Evolutionary conservation across 2,797 vertebrate genomes (phyloP).

Genomic region (Amblyopsis hoosieri): DNA sequence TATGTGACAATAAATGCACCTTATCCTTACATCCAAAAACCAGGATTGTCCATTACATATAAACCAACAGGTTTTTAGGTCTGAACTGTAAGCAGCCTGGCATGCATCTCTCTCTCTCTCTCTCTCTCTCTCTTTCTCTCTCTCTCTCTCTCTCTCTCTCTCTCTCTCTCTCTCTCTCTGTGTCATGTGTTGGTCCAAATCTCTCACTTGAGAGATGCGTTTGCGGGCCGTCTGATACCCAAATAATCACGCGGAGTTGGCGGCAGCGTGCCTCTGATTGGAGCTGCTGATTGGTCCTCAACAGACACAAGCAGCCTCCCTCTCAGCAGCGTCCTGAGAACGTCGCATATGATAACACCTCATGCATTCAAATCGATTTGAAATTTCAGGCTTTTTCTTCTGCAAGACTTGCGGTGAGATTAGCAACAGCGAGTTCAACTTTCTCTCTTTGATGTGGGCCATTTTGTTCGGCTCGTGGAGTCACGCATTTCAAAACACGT

Average conservation of each 20-base stretch:
- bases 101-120: constrained; percentile 2
- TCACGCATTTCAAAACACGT: too few relatives aligned
- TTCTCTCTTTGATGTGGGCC: too few relatives aligned
- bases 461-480: too few relatives aligned
- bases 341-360: background rate
- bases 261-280: constrained; percentile 20
- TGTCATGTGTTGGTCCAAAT: constrained; percentile 32
- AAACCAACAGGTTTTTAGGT: constrained; percentile 52
- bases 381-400: background rate
- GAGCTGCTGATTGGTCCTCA: constrained; percentile 23
- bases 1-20: too few relatives aligned
- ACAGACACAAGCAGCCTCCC: constrained; percentile 3
- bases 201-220: constrained; percentile 22
- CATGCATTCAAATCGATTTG: background rate
- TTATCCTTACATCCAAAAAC: constrained; percentile 19
- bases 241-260: constrained; percentile 27
- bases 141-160: background rate
- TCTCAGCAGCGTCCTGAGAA: constrained; percentile 4
- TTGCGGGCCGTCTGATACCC: constrained; percentile 29
- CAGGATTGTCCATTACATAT: constrained; percentile 65
- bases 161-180: constrained; percentile 5
- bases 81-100: constrained; percentile 51
- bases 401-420: too few relatives aligned
- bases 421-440: too few relatives aligned
- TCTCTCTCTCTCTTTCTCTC: constrained; percentile 1